phyloP scores from a whole-genome alignment of 2,888 invertebrate genomes.

The Creontiades dilutus region DNA sequence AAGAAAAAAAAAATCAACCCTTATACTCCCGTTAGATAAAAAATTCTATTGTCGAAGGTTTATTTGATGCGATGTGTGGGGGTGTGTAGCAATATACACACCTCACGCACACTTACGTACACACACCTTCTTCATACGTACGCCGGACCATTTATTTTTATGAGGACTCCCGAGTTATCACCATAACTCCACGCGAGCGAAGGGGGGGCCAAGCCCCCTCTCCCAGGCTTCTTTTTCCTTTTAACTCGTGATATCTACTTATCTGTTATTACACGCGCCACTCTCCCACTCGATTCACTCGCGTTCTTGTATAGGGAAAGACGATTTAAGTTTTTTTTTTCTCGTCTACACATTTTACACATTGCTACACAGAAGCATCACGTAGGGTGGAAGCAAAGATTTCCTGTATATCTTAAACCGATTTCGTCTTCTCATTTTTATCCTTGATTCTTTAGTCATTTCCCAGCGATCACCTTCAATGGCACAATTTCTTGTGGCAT shows the following conservation, averaged over 20 bases:
- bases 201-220: neutral
- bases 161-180: constrained; percentile 73
- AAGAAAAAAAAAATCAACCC: constrained; percentile 47
- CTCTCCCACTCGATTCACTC: neutral
- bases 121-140: constrained; percentile 16
- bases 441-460: constrained; percentile 59
- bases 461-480: no score
- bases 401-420: neutral
- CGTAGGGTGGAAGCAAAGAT: neutral
- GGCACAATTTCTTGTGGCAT: no score
- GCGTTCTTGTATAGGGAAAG: constrained; percentile 21
- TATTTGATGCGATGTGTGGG: constrained; percentile 59
- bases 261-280: constrained; percentile 71
- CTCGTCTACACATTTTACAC: constrained; percentile 69
- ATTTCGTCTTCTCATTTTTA: neutral
- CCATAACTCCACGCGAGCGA: constrained; percentile 71
- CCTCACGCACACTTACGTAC: constrained; percentile 1
- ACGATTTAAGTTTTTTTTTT: neutral
- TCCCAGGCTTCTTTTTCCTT: constrained; percentile 27
- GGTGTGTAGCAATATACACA: neutral
- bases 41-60: constrained; percentile 70
- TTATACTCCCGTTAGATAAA: constrained; percentile 54
- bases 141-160: constrained; percentile 72
- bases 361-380: constrained; percentile 46
- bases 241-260: constrained; percentile 72